Evolutionary conservation across 2,797 vertebrate species (phyloP).

Genomic region (Clarias platycephalus): DNA sequence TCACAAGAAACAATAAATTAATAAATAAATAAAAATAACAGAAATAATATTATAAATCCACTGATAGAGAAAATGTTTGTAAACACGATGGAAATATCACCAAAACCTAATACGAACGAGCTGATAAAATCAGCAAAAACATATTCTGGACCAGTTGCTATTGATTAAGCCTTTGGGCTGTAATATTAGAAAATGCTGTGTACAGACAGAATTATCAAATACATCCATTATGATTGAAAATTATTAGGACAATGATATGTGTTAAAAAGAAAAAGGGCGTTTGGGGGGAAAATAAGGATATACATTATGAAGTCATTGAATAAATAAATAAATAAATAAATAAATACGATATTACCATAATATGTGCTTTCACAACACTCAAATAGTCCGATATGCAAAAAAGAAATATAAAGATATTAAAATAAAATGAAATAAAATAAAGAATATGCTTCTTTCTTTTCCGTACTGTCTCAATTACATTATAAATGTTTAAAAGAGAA

Average conservation of each 20-base stretch:
- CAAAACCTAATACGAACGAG: background rate
- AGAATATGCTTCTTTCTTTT: background rate
- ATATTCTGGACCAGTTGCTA: background rate
- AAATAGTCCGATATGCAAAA: too few species aligned
- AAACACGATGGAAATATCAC: background rate
- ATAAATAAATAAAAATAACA: background rate
- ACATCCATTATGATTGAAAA: background rate
- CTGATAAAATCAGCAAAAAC: background rate
- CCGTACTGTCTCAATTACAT: background rate
- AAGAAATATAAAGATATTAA: too few species aligned
- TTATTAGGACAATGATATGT: background rate
- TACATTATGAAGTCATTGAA: background rate
- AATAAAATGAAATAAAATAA: too few species aligned
- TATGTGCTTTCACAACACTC: background rate
- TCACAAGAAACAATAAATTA: background rate
- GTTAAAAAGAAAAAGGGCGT: background rate
- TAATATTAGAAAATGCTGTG: background rate
- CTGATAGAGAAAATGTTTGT: too few species aligned
- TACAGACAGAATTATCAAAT: background rate
- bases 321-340: too few species aligned
- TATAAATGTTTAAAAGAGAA: background rate
- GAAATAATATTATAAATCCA: background rate
- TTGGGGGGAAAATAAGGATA: background rate
- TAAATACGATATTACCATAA: background rate
- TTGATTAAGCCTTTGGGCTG: background rate